Evolutionary conservation across 2,888 invertebrate species (phyloP), one percentile per base, ranked within the genome.

Genomic region (Allacma fusca): DNA sequence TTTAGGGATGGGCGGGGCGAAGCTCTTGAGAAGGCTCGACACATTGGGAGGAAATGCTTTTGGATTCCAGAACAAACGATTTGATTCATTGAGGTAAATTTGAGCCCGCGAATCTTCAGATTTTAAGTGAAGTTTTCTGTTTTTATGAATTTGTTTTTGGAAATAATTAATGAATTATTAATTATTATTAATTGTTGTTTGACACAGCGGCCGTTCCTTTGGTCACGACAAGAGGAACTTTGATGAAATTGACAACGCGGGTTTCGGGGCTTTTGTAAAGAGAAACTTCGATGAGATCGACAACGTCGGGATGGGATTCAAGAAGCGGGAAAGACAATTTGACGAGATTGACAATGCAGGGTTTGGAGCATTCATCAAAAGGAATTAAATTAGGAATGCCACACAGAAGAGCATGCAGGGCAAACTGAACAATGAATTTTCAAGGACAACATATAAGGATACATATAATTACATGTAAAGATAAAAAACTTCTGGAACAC

Each of bases 221-320:
- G 88, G 87, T 50, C 85, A 86, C 78, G 86, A 87, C 73, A 90
- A 89, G 84, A 88, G 88, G 73, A 90, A 90, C 86, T 90, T 90
- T 85, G 90, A 91, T 83, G 90, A 91, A 86, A 91, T 91, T 80
- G 90, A 91, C 86, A 87, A 90, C 40, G 88, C 89, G 7, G 88
- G 88, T 43, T 87, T 90, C 85, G 89, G 89, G 83, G 88, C 88
- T 72, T 90, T 89, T 86, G 88, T 88, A 82, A 90, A 89, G 87
- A 50, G 81, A 73, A 84, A 83, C 71, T 83, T 84, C 69, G 83
- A 84, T 69, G 82, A 83, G 74, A 83, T 83, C 67, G 84, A 83
- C 77, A 78, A 88, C n/a, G 85, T 85, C 40, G 87, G 87, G 7
- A 88, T 88, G 84, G 86, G 86, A 78, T 89, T 89, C 83, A 86